phyloP scores from a whole-genome alignment of 2,888 invertebrate species.

The Leucozona laternaria region DNA sequence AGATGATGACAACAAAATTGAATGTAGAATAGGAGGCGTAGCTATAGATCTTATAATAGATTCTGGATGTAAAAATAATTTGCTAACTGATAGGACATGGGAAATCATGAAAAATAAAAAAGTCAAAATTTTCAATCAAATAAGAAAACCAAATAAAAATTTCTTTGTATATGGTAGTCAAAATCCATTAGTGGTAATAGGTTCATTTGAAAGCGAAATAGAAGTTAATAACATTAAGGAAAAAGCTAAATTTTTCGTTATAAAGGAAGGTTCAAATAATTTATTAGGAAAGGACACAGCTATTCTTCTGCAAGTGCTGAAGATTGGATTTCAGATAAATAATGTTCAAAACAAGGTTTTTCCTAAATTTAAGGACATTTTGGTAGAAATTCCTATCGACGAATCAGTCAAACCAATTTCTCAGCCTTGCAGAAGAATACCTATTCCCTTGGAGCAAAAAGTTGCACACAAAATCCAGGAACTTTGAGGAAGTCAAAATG shows the following conservation, averaged over 20 bases:
- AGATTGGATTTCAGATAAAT: constrained; percentile 7
- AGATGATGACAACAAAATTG: constrained; percentile 10
- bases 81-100: too few relatives aligned
- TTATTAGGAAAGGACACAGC: constrained; percentile 20
- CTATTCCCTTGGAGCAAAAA: constrained; percentile 29
- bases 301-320: constrained; percentile 11
- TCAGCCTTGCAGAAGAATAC: constrained; percentile 37
- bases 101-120: constrained; percentile 17
- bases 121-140: constrained; percentile 8
- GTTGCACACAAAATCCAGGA: background rate
- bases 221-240: background rate
- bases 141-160: constrained; percentile 10
- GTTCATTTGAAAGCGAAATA: constrained; percentile 8
- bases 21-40: constrained; percentile 15
- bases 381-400: constrained; percentile 13
- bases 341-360: background rate
- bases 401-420: constrained; percentile 19
- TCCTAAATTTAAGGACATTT: constrained; percentile 23
- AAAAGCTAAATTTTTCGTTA: too few relatives aligned
- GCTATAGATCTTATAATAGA: background rate
- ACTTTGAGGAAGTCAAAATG: constrained; percentile 8
- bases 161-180: constrained; percentile 16
- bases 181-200: constrained; percentile 10
- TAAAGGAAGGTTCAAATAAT: constrained; percentile 6
- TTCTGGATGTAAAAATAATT: constrained; percentile 15